Evolutionary conservation across 2,113 vertebrate species (phyloP).

Genomic region (Pomatorhinus ruficollis): DNA sequence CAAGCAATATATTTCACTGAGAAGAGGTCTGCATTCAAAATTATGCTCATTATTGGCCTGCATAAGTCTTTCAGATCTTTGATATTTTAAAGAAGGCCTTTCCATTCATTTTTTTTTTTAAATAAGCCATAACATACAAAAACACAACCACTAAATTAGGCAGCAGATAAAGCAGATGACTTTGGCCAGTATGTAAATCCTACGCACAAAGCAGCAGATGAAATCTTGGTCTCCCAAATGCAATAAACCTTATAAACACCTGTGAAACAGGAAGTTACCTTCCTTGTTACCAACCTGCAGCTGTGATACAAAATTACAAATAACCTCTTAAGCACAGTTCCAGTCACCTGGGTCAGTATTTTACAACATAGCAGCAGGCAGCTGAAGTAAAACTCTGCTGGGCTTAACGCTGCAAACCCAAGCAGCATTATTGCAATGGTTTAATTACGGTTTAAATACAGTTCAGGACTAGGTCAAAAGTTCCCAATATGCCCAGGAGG

Average conservation of each 20-base stretch:
- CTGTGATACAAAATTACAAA: conserved; percentile 12
- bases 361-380: conserved; percentile 13
- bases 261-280: background rate
- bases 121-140: background rate
- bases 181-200: background rate
- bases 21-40: background rate
- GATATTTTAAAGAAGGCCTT: background rate
- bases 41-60: background rate
- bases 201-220: background rate
- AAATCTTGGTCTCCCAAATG: background rate
- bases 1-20: background rate
- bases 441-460: background rate
- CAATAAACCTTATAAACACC: conserved; percentile 20
- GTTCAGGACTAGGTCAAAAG: background rate
- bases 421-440: background rate
- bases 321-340: background rate
- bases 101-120: background rate
- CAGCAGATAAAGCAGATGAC: background rate
- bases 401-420: background rate
- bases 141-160: background rate
- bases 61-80: background rate
- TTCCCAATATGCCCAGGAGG: background rate
- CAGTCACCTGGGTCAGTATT: background rate
- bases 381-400: background rate
- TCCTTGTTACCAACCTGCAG: background rate